Evolutionary conservation across 2,888 invertebrate genomes (phyloP).

Genomic region (Drosophila eohydei): DNA sequence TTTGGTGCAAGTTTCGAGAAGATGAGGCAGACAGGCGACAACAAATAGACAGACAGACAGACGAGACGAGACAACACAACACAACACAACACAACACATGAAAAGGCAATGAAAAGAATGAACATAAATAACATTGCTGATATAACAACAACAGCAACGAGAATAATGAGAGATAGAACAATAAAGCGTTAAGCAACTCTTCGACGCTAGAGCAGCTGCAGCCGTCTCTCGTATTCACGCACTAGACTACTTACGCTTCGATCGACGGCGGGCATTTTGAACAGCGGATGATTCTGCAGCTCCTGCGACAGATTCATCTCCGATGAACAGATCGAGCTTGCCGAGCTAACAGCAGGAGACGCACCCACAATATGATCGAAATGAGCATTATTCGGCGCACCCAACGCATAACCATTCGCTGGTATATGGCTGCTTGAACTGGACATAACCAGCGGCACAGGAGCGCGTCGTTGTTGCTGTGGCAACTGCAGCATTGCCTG

Average conservation of each 20-base stretch:
- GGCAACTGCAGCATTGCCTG: slow-evolving; percentile 42
- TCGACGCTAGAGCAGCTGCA: slow-evolving; percentile 43
- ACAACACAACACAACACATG: slow-evolving; percentile 45
- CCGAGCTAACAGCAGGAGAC: slow-evolving; percentile 84
- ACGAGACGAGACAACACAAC: slow-evolving; percentile 25
- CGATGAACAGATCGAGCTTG: slow-evolving; percentile 84
- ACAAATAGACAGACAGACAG: slow-evolving; percentile 30
- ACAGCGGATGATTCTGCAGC: slow-evolving; percentile 85
- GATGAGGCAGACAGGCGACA: slow-evolving; percentile 44
- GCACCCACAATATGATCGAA: slow-evolving; percentile 81
- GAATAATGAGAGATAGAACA: slow-evolving; percentile 26
- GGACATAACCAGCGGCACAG: slow-evolving; percentile 81
- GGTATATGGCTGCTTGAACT: slow-evolving; percentile 83
- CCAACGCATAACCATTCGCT: slow-evolving; percentile 80
- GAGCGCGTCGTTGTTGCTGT: slow-evolving; percentile 52
- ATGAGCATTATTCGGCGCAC: slow-evolving; percentile 67
- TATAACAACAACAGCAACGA: slow-evolving; percentile 14
- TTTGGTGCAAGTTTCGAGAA: slow-evolving; percentile 50
- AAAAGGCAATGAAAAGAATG: slow-evolving; percentile 61
- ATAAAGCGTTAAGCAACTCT: slow-evolving; percentile 21
- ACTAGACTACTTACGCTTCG: slow-evolving; percentile 87
- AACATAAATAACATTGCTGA: slow-evolving; percentile 44
- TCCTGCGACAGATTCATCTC: slow-evolving; percentile 87
- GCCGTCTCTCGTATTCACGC: slow-evolving; percentile 66
- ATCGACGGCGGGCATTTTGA: slow-evolving; percentile 87